Percentiles rank a stretch among this genome's conserved stretches.
Evolutionary conservation across 2,888 invertebrate species (phyloP).

Genomic region (Nasonia oneida): DNA sequence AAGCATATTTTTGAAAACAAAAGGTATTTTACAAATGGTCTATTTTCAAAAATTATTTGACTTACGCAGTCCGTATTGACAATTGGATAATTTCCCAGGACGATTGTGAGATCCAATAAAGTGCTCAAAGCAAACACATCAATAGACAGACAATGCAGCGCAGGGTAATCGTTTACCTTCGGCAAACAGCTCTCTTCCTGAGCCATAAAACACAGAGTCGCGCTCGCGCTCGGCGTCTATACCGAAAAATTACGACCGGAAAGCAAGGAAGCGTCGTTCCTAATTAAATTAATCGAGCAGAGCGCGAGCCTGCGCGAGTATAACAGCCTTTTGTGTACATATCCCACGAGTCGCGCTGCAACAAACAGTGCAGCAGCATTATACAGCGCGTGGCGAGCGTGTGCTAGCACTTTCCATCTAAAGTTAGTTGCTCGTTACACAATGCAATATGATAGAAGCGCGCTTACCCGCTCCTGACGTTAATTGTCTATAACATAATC

Average conservation of each 20-base stretch:
- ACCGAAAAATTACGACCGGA: conserved; percentile 36
- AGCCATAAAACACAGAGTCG: neutral
- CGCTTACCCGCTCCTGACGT: conserved; percentile 35
- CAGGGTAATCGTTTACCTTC: conserved; percentile 17
- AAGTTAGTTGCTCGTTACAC: conserved; percentile 39
- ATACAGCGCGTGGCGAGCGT: conserved; percentile 44
- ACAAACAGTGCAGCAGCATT: conserved; percentile 49
- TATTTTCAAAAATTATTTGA: neutral
- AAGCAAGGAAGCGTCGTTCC: conserved; percentile 57
- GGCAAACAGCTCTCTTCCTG: conserved; percentile 8
- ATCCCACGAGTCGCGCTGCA: conserved; percentile 68
- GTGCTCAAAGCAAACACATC: conserved; percentile 7
- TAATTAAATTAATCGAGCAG: conserved; percentile 72
- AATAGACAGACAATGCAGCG: neutral
- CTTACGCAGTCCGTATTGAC: neutral
- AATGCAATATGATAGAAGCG: conserved; percentile 38
- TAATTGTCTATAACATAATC: conserved; percentile 57
- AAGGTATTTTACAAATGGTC: neutral
- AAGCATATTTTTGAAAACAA: too few species aligned
- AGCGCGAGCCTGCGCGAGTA: conserved; percentile 61
- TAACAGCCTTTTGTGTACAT: conserved; percentile 70
- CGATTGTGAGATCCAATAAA: neutral
- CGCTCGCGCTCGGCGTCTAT: neutral
- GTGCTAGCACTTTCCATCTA: conserved; percentile 53
- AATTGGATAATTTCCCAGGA: neutral